Percentiles rank a stretch among this genome's conserved stretches.
Conservation (phyloP, 2,113 vertebrate genomes). For the Macrotus californicus region DNA sequence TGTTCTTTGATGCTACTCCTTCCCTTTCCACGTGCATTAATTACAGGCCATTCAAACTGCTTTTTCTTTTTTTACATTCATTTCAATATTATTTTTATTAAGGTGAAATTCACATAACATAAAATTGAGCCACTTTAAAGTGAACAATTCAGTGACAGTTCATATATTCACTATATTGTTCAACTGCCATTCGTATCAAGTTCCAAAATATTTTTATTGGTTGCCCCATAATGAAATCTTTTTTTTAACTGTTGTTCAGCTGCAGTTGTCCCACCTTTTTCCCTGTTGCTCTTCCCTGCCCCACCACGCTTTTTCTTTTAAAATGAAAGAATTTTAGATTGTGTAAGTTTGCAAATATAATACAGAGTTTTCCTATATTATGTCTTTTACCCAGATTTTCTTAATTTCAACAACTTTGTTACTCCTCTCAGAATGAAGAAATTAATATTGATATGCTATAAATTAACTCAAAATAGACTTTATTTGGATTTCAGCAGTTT, state of each 20-base stretch:
- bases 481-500: not conserved
- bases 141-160: too few species aligned
- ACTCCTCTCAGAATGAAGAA: not conserved
- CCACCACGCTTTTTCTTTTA: not conserved
- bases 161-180: too few species aligned
- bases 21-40: not conserved
- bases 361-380: not conserved
- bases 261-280: too few species aligned
- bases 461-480: not conserved
- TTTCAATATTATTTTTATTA: too few species aligned
- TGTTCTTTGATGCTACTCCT: not conserved
- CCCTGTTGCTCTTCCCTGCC: too few species aligned
- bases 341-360: not conserved
- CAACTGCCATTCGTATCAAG: too few species aligned
- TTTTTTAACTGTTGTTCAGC: too few species aligned
- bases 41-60: not conserved
- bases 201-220: too few species aligned
- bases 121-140: too few species aligned
- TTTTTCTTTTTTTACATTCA: not conserved
- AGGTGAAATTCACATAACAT: too few species aligned
- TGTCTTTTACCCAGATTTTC: not conserved
- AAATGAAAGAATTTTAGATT: not conserved
- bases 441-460: not conserved
- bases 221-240: too few species aligned
- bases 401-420: not conserved